phyloP scores from a whole-genome alignment of 2,888 invertebrate genomes.

The Dynastes maya region DNA sequence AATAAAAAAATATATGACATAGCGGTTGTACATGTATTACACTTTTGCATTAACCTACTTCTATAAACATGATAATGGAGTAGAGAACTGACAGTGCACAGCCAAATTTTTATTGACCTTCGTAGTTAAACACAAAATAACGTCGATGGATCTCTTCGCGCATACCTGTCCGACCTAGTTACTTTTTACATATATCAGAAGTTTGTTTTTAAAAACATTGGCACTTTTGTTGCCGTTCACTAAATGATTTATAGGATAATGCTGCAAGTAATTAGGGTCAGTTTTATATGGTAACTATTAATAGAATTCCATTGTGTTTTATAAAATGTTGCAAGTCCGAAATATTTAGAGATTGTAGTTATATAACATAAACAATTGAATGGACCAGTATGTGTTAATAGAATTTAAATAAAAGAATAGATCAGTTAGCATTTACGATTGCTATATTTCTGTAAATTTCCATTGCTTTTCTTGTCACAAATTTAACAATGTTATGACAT shows the following conservation, averaged over 20 bases:
- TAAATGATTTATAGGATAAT: neutral
- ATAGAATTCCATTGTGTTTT: neutral
- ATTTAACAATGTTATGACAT: too few species aligned
- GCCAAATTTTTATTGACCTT: constrained; percentile 7
- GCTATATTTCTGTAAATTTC: too few species aligned
- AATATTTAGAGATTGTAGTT: too few species aligned
- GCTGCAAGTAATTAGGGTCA: neutral
- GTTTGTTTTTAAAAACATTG: too few species aligned
- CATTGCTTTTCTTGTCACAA: too few species aligned
- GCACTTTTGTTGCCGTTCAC: neutral
- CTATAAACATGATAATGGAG: constrained; percentile 4
- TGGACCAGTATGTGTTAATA: too few species aligned
- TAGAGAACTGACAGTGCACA: neutral
- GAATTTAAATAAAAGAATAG: too few species aligned
- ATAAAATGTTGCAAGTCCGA: neutral
- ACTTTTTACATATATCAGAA: neutral
- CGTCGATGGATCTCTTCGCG: neutral
- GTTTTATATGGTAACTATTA: neutral
- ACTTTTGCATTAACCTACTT: constrained; percentile 25
- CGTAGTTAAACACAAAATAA: constrained; percentile 4
- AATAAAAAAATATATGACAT: too few species aligned
- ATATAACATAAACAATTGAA: too few species aligned
- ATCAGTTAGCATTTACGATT: too few species aligned
- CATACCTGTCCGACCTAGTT: neutral
- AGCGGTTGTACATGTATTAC: neutral